These are phyloP conservation scores for Cephus cinctus DNA, from an alignment of 1,140 invertebrate species.

Conservation along the genomic window DNA sequence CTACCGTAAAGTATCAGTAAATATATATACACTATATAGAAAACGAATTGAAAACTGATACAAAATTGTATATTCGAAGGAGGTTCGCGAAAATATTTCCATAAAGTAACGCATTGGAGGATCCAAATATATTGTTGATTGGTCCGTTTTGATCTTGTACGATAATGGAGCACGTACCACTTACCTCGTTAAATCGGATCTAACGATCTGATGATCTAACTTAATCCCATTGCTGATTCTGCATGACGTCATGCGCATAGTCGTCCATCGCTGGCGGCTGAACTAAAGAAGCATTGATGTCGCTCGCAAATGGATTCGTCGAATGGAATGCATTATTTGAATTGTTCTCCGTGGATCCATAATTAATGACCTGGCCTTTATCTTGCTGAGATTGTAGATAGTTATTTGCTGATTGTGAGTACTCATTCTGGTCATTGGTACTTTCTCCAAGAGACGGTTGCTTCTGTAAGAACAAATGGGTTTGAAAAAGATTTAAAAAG, in stretches of 20 bases:
- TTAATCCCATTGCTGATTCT: constrained; percentile 45
- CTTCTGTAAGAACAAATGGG: constrained; percentile 29
- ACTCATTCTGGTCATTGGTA: constrained; percentile 34
- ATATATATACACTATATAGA: too few relatives aligned
- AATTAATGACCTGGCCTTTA: constrained; percentile 34
- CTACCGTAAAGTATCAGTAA: too few relatives aligned
- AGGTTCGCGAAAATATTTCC: too few relatives aligned
- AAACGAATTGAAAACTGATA: too few relatives aligned
- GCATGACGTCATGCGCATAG: constrained; percentile 43
- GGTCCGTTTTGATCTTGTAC: not conserved
- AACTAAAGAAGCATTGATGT: constrained; percentile 39
- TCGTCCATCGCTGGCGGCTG: constrained; percentile 48
- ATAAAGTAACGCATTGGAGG: too few relatives aligned
- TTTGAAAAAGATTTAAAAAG: not conserved
- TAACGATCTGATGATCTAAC: constrained; percentile 1
- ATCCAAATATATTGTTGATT: not conserved
- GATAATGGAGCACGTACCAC: too few relatives aligned
- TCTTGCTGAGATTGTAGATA: constrained; percentile 12
- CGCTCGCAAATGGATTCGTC: constrained; percentile 47
- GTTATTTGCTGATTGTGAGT: constrained; percentile 22
- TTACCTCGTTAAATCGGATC: too few relatives aligned
- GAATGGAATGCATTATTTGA: constrained; percentile 49
- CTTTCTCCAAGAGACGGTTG: constrained; percentile 44
- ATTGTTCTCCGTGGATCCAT: constrained; percentile 47
- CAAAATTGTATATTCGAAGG: too few relatives aligned